Conservation (phyloP, 2,888 invertebrate genomes). For the Stegophylla sp. region DNA sequence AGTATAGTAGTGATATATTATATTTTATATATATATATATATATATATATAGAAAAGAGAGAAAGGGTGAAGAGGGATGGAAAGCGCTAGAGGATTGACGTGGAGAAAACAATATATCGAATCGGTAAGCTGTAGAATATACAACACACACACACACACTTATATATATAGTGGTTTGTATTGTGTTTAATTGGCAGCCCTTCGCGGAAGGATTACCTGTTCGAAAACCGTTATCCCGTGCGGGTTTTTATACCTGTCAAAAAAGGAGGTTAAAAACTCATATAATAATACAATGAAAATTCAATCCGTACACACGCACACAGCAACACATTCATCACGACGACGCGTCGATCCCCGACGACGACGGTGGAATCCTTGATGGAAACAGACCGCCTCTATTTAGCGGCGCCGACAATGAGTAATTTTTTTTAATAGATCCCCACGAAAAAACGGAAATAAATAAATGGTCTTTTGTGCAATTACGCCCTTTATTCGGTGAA, state of each 20-base stretch:
- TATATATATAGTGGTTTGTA: constrained; percentile 7
- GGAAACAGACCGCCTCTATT: constrained; percentile 59
- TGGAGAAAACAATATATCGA: no score
- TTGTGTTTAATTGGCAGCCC: constrained; percentile 47
- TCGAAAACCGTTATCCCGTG: constrained; percentile 44
- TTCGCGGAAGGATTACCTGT: constrained; percentile 49
- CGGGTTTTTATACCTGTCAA: constrained; percentile 48
- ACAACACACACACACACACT: background rate
- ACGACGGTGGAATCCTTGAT: constrained; percentile 35
- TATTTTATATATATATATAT: no score
- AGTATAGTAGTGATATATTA: no score
- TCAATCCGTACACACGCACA: background rate
- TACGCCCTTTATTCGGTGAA: constrained; percentile 41
- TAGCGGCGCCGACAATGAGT: constrained; percentile 58
- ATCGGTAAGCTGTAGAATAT: no score
- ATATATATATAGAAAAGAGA: no score
- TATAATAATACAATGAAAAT: constrained; percentile 29
- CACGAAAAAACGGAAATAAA: constrained; percentile 55
- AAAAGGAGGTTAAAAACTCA: constrained; percentile 49
- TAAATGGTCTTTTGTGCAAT: constrained; percentile 58
- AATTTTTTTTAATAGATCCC: constrained; percentile 49
- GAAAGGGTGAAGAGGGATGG: no score
- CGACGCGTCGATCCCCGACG: background rate
- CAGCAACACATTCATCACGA: background rate
- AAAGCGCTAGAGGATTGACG: no score